Evolutionary conservation across 92 coral and sea anemone species (phyloP), one percentile per base, ranked within the genome.

Genomic region (Paramuricea clavata): DNA sequence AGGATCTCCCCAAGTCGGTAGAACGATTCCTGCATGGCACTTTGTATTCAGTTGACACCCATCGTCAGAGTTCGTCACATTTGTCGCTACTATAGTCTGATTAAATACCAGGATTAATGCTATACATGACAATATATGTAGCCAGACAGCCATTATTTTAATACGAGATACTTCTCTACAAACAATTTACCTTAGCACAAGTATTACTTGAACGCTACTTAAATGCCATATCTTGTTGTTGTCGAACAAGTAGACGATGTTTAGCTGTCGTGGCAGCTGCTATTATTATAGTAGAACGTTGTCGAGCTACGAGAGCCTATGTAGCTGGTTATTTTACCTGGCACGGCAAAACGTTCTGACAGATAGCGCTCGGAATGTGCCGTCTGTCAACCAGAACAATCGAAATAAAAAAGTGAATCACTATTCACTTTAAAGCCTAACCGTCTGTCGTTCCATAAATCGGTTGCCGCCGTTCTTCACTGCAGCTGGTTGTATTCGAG

Each of bases 1-100:
- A 0, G 82, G 47, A 21, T 82, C 74, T 60, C 81, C 86, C 99
- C 99, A 96, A 33, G 91, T 90, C 22, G 99, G 99, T 61, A 96
- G 86, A 85, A 91, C 90, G 49, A 96, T 88, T 62, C 99, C 99
- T 5, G 78, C 30, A 69, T 76, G 87, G 81, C 99, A 96, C 0
- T 86, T 83, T 28, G 97, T 89, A 10, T 82, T 89, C 44, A 91
- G 43, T 0, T 54, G 44, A 76, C 93, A 91, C 5, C 64, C 85
- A n/a, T 50, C 90, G 34, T 85, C 90, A 30, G 81, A 78, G 17
- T 78, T 44, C 19, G 33, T 28, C 0, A 39, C 43, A 22, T 26
- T 23, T 11, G 21, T 49, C 36, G 67, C 32, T 79, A 47, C 33
- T 1, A 39, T 11, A 7, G 28, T 10, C 34, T 9, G 54, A 26